Evolutionary conservation across 2,797 vertebrate species (phyloP).

Genomic region (Lacerta bilineata): DNA sequence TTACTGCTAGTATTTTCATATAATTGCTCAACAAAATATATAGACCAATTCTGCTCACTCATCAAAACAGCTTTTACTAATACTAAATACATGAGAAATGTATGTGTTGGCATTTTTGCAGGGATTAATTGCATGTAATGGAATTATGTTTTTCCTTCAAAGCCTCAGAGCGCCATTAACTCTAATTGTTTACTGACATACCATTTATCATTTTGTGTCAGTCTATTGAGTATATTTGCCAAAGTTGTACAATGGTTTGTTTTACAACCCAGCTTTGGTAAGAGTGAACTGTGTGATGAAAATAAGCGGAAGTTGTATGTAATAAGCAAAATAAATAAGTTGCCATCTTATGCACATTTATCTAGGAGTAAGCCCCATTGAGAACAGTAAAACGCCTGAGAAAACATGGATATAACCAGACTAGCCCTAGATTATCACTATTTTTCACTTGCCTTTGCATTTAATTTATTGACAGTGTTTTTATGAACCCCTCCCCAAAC

Average conservation of each 20-base stretch:
- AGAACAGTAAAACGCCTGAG: not conserved
- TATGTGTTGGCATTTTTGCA: conserved; percentile 38
- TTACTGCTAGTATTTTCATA: not conserved
- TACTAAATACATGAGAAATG: conserved; percentile 33
- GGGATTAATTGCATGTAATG: conserved; percentile 18
- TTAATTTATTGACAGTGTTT: conserved; percentile 3
- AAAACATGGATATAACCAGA: not conserved
- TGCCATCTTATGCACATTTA: not conserved
- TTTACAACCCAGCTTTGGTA: conserved; percentile 35
- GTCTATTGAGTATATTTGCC: not conserved
- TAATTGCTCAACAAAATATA: conserved; percentile 16
- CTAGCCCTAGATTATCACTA: conserved; percentile 44
- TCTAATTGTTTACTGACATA: conserved; percentile 34
- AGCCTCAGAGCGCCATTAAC: conserved; percentile 26
- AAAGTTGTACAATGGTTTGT: not conserved
- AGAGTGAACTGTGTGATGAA: conserved; percentile 27
- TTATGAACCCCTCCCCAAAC: not conserved
- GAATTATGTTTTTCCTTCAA: conserved; percentile 30
- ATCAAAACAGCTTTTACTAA: conserved; percentile 25
- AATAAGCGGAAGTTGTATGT: conserved; percentile 27
- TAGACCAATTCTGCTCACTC: not conserved
- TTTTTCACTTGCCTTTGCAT: conserved; percentile 48
- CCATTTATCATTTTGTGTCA: fast-evolving
- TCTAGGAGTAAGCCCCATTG: not conserved
- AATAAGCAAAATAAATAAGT: conserved; percentile 40